phyloP scores from a whole-genome alignment of 1,140 invertebrate genomes.

The Heliothis subflexa region DNA sequence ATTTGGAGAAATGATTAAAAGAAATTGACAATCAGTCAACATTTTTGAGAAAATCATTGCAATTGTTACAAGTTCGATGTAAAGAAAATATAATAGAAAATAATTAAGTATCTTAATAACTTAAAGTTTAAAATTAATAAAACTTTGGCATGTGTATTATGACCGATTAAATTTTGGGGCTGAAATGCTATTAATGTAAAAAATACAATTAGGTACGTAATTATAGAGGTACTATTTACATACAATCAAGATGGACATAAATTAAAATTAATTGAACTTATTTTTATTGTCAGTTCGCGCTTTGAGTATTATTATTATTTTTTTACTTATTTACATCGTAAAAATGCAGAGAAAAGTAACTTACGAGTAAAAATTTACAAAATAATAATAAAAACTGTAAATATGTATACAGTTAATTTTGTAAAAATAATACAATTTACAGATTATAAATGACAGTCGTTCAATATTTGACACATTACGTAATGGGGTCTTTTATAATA shows the following conservation, averaged over 20 bases:
- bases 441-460: conserved; percentile 42
- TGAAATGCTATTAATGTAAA: conserved; percentile 78
- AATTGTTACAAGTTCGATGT: conserved; percentile 67
- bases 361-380: conserved; percentile 53
- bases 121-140: conserved; percentile 82
- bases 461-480: conserved; percentile 45
- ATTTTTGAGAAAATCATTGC: conserved; percentile 54
- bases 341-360: conserved; percentile 58
- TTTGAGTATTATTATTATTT: conserved; percentile 76
- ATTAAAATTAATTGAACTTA: conserved; percentile 77
- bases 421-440: conserved; percentile 45
- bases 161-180: conserved; percentile 82
- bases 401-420: conserved; percentile 38
- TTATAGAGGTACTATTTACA: conserved; percentile 79
- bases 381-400: conserved; percentile 45
- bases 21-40: conserved; percentile 50
- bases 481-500: conserved; percentile 42
- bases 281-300: conserved; percentile 83
- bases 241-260: conserved; percentile 69
- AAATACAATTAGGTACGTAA: conserved; percentile 66
- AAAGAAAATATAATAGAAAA: conserved; percentile 65
- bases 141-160: conserved; percentile 85
- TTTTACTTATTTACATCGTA: conserved; percentile 72
- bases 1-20: conserved; percentile 61
- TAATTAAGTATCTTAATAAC: conserved; percentile 79